Conservation (phyloP, 2,113 vertebrate genomes). For the Garra rufa region DNA sequence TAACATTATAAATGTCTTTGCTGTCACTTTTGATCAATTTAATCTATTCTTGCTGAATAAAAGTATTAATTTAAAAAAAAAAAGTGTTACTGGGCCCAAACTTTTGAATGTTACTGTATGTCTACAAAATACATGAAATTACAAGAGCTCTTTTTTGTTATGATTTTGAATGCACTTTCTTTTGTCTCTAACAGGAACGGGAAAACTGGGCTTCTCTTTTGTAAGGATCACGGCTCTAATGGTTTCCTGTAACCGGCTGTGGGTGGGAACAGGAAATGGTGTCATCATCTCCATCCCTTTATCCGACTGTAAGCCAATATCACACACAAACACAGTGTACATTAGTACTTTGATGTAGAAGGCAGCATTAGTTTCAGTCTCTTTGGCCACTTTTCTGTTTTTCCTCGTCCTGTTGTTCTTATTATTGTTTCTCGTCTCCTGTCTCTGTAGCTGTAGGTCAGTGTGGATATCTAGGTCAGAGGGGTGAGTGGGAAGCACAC, state of each 20-base stretch:
- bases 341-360: not conserved
- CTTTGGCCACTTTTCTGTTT: slow-evolving; percentile 18
- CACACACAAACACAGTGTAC: not conserved
- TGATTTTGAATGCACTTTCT: too few species aligned
- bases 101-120: too few species aligned
- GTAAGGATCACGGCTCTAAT: slow-evolving; percentile 96
- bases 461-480: slow-evolving; percentile 85
- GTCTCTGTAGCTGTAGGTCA: slow-evolving; percentile 79
- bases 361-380: not conserved
- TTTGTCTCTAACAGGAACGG: slow-evolving; percentile 80
- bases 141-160: too few species aligned
- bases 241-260: slow-evolving; percentile 92
- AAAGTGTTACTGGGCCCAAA: too few species aligned
- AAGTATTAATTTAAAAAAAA: too few species aligned
- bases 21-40: too few species aligned
- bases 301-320: slow-evolving; percentile 87
- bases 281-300: slow-evolving; percentile 98
- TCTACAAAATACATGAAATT: too few species aligned
- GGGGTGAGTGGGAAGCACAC: slow-evolving; percentile 80
- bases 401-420: slow-evolving; percentile 30
- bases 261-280: slow-evolving; percentile 97
- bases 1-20: too few species aligned
- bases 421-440: not conserved
- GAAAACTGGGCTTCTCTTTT: slow-evolving; percentile 97
- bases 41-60: too few species aligned